Percentiles rank a stretch among this genome's conserved stretches.
Evolutionary conservation across 2,888 invertebrate genomes (phyloP).

Genomic region (Ferrisia virgata): DNA sequence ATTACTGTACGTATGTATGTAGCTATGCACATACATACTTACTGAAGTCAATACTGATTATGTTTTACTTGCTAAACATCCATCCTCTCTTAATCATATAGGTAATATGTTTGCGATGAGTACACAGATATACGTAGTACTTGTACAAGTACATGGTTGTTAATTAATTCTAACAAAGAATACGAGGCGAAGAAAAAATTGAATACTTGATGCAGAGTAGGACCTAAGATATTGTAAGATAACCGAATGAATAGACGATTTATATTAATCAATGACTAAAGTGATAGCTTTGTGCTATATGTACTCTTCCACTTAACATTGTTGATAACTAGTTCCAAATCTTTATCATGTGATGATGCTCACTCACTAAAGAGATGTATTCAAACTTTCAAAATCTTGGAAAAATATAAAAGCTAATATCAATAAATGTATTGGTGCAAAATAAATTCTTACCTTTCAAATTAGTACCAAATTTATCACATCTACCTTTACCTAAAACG

Average conservation of each 20-base stretch:
- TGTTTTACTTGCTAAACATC: background rate
- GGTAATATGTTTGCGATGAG: background rate
- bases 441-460: conserved; percentile 20
- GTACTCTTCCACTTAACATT: too few relatives aligned
- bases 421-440: background rate
- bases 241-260: background rate
- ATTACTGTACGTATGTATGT: background rate
- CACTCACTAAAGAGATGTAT: too few relatives aligned
- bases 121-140: background rate
- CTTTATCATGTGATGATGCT: too few relatives aligned
- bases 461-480: conserved; percentile 31
- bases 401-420: too few relatives aligned
- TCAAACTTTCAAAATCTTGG: too few relatives aligned
- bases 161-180: background rate
- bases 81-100: background rate
- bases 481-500: conserved; percentile 26
- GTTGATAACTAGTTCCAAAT: too few relatives aligned
- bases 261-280: background rate
- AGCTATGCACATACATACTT: background rate
- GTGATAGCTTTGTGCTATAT: too few relatives aligned
- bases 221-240: too few relatives aligned
- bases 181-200: background rate
- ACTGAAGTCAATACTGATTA: background rate
- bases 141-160: background rate
- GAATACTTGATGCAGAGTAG: background rate